Base-by-base conservation (phyloP, 2,888 invertebrate species). In the Nudaria mundana region DNA sequence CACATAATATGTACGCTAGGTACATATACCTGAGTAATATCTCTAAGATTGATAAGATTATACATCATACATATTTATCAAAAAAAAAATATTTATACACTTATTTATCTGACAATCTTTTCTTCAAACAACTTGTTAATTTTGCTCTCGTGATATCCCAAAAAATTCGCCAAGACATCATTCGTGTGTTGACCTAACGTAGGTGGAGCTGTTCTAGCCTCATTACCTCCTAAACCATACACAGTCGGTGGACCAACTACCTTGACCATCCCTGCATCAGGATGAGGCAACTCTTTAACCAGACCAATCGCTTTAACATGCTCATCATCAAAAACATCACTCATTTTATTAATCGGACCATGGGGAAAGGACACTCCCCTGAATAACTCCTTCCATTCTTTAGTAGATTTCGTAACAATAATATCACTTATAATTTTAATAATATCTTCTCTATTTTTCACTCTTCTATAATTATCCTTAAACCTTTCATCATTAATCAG, bases 271-370 rank as follows among this genome's bases (percentile, higher is more conserved):
- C 95, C 96, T 13, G 93, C 92, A 18, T 84, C 84, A 0, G 93
- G 90, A 79, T 97, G 96, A 0, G 89, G 71, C 47, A 96, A 53
- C 43, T 92, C 92, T 72, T 95, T 91, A 0, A 96, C 94, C 38
- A 96, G 69, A n/a, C 86, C 91, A 44, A 94, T 92, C 1, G 91
- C 89, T 49, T 91, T 90, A 0, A 98, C 92, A 80, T 98, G 98
- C 2, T 94, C 93, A 87, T 98, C 97, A 34, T 92, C 90, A 75
- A 98, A 98, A 0, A 95, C 96, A 80, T 96, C 93, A 48, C 91
- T 82, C 78, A 98, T 92, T 26, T 90, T 93, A 81, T 99, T 98
- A 3, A 99, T 92, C 0, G 97, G 97, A 0, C 97, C 98, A 64
- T 93, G 94, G 0, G 98, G 97, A 73, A 98, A 96, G 1, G 93